A percentile compares a stretch with the other conserved stretches of the same genome.
Conservation (phyloP, 2,888 invertebrate species). For the Limnephilus auricula region DNA sequence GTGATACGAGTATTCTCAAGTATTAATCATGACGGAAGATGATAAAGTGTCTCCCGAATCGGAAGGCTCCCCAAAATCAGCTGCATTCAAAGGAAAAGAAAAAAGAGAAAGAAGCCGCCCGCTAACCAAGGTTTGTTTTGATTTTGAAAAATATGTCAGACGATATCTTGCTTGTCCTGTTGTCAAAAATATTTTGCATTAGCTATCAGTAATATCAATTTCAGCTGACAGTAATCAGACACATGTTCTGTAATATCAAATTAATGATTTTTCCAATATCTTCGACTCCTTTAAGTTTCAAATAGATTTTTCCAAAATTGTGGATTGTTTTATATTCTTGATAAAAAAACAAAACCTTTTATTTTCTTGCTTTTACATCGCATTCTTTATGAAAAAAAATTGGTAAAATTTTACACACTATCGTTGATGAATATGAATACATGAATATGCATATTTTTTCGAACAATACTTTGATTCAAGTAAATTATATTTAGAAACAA, state of each 20-base stretch:
- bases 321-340: too few relatives aligned
- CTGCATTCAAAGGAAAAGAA: slow-evolving; percentile 55
- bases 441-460: too few relatives aligned
- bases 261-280: not conserved
- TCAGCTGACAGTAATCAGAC: not conserved
- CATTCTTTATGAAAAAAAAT: too few relatives aligned
- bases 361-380: too few relatives aligned
- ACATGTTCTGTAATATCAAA: not conserved
- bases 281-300: too few relatives aligned
- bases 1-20: not conserved
- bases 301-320: too few relatives aligned
- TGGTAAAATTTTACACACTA: too few relatives aligned
- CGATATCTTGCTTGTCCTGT: not conserved
- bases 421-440: too few relatives aligned
- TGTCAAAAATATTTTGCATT: not conserved
- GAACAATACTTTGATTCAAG: too few relatives aligned
- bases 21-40: slow-evolving; percentile 57
- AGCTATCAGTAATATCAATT: not conserved
- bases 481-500: too few relatives aligned
- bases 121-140: slow-evolving; percentile 55
- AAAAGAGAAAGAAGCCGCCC: slow-evolving; percentile 58
- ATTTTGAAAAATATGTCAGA: too few relatives aligned
- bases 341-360: too few relatives aligned
- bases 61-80: slow-evolving; percentile 34
- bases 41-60: slow-evolving; percentile 53